Base-by-base conservation (phyloP, 2,113 vertebrate species). In the Fulica atra region DNA sequence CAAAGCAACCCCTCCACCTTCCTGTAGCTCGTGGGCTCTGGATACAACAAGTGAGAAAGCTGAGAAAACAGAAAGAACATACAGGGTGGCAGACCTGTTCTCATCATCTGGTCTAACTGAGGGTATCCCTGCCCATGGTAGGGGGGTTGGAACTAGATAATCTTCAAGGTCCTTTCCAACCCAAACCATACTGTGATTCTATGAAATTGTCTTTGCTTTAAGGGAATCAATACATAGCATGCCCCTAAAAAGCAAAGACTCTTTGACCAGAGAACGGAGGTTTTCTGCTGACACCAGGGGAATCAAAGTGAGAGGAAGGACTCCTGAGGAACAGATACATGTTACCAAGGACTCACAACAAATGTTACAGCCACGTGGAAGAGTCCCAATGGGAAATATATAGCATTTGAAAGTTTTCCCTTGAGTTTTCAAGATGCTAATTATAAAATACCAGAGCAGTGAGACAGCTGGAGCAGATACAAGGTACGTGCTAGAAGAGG, bases 381-480 rank as follows among this genome's bases (percentile, higher is more conserved):
- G 57, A 88, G n/a, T 59, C 86, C 25, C 81, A 74, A 1, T 8
- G 77, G 86, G 93, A 93, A 91, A 89, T 19, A 56, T 0, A 44
- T 0, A 29, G 53, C 61, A 91, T 91, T 65, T 85, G 35, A 92
- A 93, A 90, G 57, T 54, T 90, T 76, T 94, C 72, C 72, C 81
- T 77, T 33, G 64, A 63, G 76, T 93, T 90, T 94, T 94, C 95
- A 76, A 88, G 86, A 68, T 25, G 48, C 18, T 56, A 88, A 83
- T 93, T 96, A 88, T 74, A 88, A 81, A 88, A 93, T 81, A 92
- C 79, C 79, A 92, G 35, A 94, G 88, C 92, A 90, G 53, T 21
- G 2, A 96, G 82, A 54, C 76, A 93, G 57, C 76, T 93, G 86
- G 69, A 94, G 69, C 77, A 81, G 69, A 87, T 60, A 83, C 56